Base-by-base conservation (phyloP, 2,888 invertebrate genomes). In the Acanthosepion esculentum region DNA sequence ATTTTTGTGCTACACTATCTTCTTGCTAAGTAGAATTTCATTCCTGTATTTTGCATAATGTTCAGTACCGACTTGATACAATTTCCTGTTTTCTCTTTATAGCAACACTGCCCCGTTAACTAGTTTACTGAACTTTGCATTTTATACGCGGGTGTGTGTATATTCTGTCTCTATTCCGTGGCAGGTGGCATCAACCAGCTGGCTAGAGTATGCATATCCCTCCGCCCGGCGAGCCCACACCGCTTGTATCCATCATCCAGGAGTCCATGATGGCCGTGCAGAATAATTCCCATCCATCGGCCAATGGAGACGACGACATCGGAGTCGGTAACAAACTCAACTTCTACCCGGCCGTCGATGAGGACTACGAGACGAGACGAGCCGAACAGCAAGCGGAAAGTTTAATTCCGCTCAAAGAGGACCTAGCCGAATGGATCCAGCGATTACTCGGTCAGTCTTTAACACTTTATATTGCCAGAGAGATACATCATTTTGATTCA, bases 351-450 rank as follows among this genome's bases (percentile, higher is more conserved):
- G 94, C 94, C 20, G 94, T 64, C 29, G 94, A 94, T 33, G 94
- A 94, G 33, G 94, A 94, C 26, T 94, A 94, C 26, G 59, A 94
- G 33, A 94, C 53, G 7, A 50, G 64, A 33, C 48, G 55, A 23
- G 94, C 95, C 29, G 95, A 95, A 53, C 98, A 98, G 95, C 98
- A 99, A 97, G 98, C 98, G 97, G 98, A 98, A 94, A 98, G 98
- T 97, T 98, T 99, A 96, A 98, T 98, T 96, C 99, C 99, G 0
- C 98, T 99, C 95, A 98, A 98, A 97, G 99, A 99, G 97, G 99
- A 99, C 97, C 98, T 99, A 95, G 98, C 99, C 18, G 98, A 99
- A 96, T 99, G 99, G 99, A 98, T 99, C 95, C 98, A 98, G 94
- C 50, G 94, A 59, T 48, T 94, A 55, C 94, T 94, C 18, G 94